phyloP scores from a whole-genome alignment of 2,113 vertebrate species.

The Clupea harengus region DNA sequence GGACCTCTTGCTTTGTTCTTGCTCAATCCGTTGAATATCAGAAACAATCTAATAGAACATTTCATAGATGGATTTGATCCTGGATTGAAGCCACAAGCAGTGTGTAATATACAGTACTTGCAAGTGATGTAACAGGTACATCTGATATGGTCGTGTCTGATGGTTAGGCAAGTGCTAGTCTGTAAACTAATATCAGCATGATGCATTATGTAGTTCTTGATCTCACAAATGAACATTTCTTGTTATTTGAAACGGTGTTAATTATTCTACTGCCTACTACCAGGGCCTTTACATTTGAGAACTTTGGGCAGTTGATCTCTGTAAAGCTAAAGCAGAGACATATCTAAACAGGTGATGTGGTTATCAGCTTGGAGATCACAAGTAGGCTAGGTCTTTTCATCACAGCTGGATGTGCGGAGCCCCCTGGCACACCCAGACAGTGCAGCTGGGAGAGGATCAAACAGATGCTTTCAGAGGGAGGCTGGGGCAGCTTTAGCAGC shows the following conservation, averaged over 20 bases:
- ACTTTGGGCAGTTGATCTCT: background rate
- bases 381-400: background rate
- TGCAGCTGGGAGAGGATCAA: conserved; percentile 51
- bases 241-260: background rate
- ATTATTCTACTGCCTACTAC: background rate
- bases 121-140: too few relatives aligned
- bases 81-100: too few relatives aligned
- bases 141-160: too few relatives aligned
- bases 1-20: too few relatives aligned
- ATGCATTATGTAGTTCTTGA: too few relatives aligned
- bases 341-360: background rate
- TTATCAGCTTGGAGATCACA: background rate
- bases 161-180: too few relatives aligned
- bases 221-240: background rate
- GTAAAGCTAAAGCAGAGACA: background rate
- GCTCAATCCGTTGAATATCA: too few relatives aligned
- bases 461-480: conserved; percentile 50
- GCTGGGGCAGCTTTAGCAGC: conserved; percentile 55
- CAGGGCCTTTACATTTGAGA: background rate
- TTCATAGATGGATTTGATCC: too few relatives aligned
- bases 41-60: too few relatives aligned
- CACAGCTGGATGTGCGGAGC: background rate
- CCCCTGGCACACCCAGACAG: background rate
- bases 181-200: too few relatives aligned
- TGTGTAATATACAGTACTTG: too few relatives aligned